A percentile compares a stretch with the other conserved stretches of the same genome.
These are phyloP conservation scores for Drosophila kuntzei DNA, from an alignment of 2,888 invertebrate genomes.

Conservation along the genomic window DNA sequence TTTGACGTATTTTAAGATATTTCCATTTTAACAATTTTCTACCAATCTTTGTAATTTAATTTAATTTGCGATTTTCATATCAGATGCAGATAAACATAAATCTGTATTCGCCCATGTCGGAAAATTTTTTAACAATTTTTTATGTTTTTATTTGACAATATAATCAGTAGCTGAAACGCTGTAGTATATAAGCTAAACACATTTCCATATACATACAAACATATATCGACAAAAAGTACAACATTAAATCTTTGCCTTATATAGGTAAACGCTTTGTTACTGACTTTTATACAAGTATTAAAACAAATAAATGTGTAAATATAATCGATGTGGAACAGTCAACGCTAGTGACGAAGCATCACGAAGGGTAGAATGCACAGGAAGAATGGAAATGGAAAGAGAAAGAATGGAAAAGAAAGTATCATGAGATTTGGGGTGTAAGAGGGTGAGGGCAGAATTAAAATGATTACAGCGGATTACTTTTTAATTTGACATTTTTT, in stretches of 20 bases:
- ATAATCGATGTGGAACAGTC: no score
- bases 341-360: no score
- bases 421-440: no score
- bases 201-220: constrained; percentile 36
- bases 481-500: no score
- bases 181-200: constrained; percentile 23
- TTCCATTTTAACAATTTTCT: background rate
- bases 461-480: no score
- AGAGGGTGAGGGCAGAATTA: no score
- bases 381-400: no score
- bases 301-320: constrained; percentile 29
- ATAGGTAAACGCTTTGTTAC: constrained; percentile 22
- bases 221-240: constrained; percentile 46
- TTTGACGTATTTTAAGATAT: constrained; percentile 3
- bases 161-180: constrained; percentile 12
- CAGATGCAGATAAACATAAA: constrained; percentile 10
- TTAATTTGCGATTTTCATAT: background rate
- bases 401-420: no score
- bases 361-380: no score
- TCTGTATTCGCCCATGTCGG: background rate
- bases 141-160: constrained; percentile 15
- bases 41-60: background rate
- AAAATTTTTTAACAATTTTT: constrained; percentile 24
- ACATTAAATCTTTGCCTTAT: constrained; percentile 45
- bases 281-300: constrained; percentile 61